These are phyloP conservation scores for Eristalis pertinax DNA, from an alignment of 2,888 invertebrate species.

Conservation along the genomic window DNA sequence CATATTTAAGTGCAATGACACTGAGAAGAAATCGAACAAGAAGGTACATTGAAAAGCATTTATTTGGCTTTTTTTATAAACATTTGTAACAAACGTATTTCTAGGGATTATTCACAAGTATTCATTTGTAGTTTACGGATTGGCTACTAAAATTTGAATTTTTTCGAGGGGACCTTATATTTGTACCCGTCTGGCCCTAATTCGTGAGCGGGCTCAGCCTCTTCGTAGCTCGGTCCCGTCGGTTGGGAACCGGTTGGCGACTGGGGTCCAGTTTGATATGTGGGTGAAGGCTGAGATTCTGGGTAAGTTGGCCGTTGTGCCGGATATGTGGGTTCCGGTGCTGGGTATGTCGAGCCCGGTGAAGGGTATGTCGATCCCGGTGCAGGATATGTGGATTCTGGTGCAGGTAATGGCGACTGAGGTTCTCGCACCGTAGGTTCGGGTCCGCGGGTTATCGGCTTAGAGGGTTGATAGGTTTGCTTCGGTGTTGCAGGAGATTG, in stretches of 20 bases:
- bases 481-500: too few species aligned
- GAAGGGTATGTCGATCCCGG: neutral
- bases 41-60: neutral
- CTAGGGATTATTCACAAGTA: neutral
- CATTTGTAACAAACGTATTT: neutral
- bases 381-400: slow-evolving; percentile 25
- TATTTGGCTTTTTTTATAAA: neutral
- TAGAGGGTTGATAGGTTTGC: neutral
- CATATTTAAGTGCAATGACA: neutral
- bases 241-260: neutral
- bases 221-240: slow-evolving; percentile 6
- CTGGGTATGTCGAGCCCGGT: neutral
- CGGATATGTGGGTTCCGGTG: slow-evolving; percentile 25
- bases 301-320: slow-evolving; percentile 17
- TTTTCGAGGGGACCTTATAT: slow-evolving; percentile 79
- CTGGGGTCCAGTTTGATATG: slow-evolving; percentile 18
- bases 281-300: slow-evolving; percentile 20
- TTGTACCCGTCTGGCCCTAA: slow-evolving; percentile 80
- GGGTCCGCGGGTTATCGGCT: neutral
- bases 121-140: neutral
- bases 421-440: neutral
- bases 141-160: slow-evolving; percentile 77
- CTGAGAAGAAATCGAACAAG: neutral
- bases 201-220: slow-evolving; percentile 65
- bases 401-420: neutral